Evolutionary conservation across 2,888 invertebrate genomes (phyloP).

Genomic region (Acanthococcus lagerstroemiae): DNA sequence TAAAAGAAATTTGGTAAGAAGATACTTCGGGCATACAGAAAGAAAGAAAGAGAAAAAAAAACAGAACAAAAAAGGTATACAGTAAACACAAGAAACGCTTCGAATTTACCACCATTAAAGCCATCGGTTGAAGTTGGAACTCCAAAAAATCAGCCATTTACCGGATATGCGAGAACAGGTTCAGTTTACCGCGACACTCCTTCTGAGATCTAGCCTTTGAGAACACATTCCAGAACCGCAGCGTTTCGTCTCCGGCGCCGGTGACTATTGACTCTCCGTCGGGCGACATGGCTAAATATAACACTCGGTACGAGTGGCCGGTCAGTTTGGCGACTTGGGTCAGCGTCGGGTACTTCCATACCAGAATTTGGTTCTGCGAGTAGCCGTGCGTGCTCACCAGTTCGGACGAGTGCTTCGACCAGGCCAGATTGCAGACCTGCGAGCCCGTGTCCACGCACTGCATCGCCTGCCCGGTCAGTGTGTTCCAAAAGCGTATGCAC

Average conservation of each 20-base stretch:
- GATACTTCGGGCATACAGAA: no score
- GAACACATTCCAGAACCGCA: constrained; percentile 98
- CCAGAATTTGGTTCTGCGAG: constrained; percentile 95
- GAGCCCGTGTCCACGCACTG: constrained; percentile 92
- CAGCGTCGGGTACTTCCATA: constrained; percentile 97
- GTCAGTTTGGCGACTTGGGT: constrained; percentile 87
- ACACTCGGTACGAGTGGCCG: constrained; percentile 89
- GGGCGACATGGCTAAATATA: constrained; percentile 92
- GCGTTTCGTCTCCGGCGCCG: constrained; percentile 95
- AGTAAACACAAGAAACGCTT: no score
- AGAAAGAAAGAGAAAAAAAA: no score
- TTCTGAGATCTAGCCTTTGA: constrained; percentile 53
- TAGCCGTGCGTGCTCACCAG: constrained; percentile 94
- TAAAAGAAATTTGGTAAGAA: no score
- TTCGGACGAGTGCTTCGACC: constrained; percentile 98
- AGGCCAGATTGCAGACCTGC: constrained; percentile 90
- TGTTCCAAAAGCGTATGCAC: constrained; percentile 97
- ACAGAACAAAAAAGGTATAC: no score
- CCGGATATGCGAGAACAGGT: constrained; percentile 33
- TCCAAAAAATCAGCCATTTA: not conserved
- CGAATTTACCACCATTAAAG: no score
- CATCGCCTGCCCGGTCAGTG: constrained; percentile 93
- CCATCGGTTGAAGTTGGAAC: no score
- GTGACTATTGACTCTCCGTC: constrained; percentile 98
- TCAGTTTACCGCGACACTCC: constrained; percentile 34